Base-by-base conservation (phyloP, 2,888 invertebrate genomes). In the Resseliella maxima region DNA sequence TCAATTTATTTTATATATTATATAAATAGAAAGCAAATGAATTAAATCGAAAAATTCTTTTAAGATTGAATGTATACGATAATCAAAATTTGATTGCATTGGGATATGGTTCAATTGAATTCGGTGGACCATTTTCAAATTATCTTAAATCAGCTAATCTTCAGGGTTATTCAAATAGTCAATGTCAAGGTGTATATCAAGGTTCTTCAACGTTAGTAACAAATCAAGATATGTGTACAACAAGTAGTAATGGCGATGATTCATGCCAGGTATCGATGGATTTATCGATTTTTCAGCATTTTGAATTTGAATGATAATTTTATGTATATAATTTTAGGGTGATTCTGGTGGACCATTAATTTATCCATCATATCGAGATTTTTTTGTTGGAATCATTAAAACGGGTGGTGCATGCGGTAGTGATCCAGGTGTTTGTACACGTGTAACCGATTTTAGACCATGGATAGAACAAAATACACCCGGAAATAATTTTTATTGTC, bases 221-320 rank as follows among this genome's bases (percentile, higher is more conserved):
- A 3, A 27, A 64, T 8, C 31, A 41, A 24, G 24, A 85, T n/a
- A 24, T 85, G 24, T 85, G 85, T 21, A 24, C 85, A 24, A n/a
- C 8, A 6, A 15, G 64, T 21, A 45, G 1, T 31, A 31, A 41
- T 31, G 10, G 21, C 3, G 46, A n/a, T 21, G 85, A 85, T 27
- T n/a, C 85, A 24, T 85, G 85, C 21, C 85, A 85, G 85, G 85
- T 85, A 5, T 24, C n/a, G n/a, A n/a, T n/a, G n/a, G n/a, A n/a
- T n/a, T n/a, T n/a, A n/a, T n/a, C n/a, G n/a, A n/a, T n/a, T n/a
- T n/a, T n/a, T n/a, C n/a, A n/a, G n/a, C n/a, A n/a, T n/a, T n/a
- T n/a, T n/a, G n/a, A n/a, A n/a, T n/a, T n/a, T n/a, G n/a, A n/a
- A n/a, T n/a, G n/a, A n/a, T n/a, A n/a, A n/a, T n/a, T n/a, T n/a